Base-by-base conservation (phyloP, 2,113 vertebrate species). In the Anser brachyrhynchus region DNA sequence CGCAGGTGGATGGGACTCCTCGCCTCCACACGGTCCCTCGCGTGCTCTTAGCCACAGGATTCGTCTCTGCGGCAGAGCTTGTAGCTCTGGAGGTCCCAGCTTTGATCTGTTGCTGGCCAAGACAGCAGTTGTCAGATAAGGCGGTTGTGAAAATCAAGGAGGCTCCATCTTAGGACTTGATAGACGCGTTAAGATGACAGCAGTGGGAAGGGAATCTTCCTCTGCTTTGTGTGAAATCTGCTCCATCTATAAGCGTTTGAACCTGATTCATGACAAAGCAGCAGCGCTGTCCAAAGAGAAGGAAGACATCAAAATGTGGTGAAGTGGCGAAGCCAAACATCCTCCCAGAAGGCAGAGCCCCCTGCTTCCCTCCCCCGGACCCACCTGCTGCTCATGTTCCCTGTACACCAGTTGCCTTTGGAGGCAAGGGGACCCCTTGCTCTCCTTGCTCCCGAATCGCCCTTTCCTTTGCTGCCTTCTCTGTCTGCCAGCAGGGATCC, bases 241-340 rank as follows among this genome's bases (percentile, higher is more conserved):
- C 77, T 93, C 46, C 39, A 1, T 37, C 13, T 61, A 0, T 0
- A 3, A 22, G 65, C 3, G 29, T 25, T 69, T 23, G 58, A 29
- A 84, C 2, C 33, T 31, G 35, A 33, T 33, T 29, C 0, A 1
- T 71, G 82, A 5, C 16, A 51, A 5, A 0, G 1, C 49, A 28
- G 12, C 55, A 26, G 39, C 0, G 0, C 26, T 61, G 58, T 25
- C 74, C 73, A 0, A 0, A 2, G 78, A 12, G 35, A 18, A 59
- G 65, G 66, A 13, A 28, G 44, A 2, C 29, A 52, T 14, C 0
- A 0, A 20, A 4, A 26, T 5, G 44, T 4, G 71, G 12, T 9
- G 41, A 52, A 58, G 44, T 4, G 71, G 12, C 8, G 41, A 52
- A 58, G 83, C 64, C 65, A 62, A 15, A 18, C 19, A 8, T 15